These are phyloP conservation scores for Ferrisia virgata DNA, from an alignment of 2,888 invertebrate genomes.

Conservation along the genomic window DNA sequence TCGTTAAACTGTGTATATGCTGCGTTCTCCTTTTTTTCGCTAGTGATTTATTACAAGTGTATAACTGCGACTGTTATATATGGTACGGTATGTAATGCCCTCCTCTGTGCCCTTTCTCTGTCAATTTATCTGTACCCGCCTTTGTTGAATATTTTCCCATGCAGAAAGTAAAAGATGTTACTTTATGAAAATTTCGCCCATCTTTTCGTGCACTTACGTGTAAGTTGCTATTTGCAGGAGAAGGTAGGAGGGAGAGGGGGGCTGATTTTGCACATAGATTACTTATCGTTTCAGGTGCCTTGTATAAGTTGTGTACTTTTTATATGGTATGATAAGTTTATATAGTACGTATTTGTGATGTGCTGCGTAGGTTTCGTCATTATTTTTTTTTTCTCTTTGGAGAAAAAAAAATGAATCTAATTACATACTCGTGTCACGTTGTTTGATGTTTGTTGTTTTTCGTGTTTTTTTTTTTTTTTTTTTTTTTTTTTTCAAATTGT, in stretches of 20 bases:
- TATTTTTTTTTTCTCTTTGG: too few relatives aligned
- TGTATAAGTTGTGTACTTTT: too few relatives aligned
- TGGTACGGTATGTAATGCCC: neutral
- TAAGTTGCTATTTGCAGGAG: too few relatives aligned
- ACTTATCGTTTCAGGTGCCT: too few relatives aligned
- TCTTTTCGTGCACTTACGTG: neutral
- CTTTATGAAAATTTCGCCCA: neutral
- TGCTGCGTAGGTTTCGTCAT: too few relatives aligned
- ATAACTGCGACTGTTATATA: neutral
- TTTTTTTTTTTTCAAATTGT: conserved; percentile 34
- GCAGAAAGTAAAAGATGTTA: neutral
- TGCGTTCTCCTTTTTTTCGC: neutral
- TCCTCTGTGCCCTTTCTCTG: neutral
- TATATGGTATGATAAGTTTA: too few relatives aligned
- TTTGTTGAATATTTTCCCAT: neutral
- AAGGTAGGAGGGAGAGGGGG: too few relatives aligned
- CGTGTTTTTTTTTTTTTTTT: neutral
- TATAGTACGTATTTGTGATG: neutral
- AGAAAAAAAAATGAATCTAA: conserved; percentile 40
- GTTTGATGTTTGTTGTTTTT: conserved; percentile 39
- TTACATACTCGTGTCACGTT: conserved; percentile 41
- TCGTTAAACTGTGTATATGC: conserved; percentile 23
- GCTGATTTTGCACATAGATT: too few relatives aligned
- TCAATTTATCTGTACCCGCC: neutral
- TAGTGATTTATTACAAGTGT: neutral